Base-by-base conservation (phyloP, 2,888 invertebrate genomes). In the Leucophenga montana region DNA sequence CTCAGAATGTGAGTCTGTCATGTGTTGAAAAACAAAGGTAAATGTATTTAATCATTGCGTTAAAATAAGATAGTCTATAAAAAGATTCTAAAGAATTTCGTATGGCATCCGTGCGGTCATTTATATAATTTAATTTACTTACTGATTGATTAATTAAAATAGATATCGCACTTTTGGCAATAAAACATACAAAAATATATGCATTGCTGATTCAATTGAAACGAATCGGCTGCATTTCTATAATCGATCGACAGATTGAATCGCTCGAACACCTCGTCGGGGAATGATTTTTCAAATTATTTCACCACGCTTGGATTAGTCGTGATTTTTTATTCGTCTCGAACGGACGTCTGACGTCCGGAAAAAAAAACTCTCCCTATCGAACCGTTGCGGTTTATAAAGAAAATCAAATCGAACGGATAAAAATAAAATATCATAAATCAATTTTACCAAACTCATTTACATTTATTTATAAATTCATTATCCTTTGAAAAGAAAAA, bases 291-390 rank as follows among this genome's bases (percentile, higher is more conserved):
- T 78, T 82, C 76, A 75, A 77, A 77, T 70, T 73, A 64, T 75
- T 76, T 78, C 73, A 77, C 73, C 72, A 75, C 75, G 77, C 82
- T 81, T 80, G 76, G 82, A 82, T 85, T 86, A 89, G 89, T 89
- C 87, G 86, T 85, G 86, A 85, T 84, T 87, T 78, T 85, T 86
- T 87, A 85, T 86, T 88, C 85, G 84, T 81, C 85, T 83, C 87
- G 88, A 86, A 84, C 88, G 87, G 88, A 86, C 87, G 87, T 83
- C 78, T 85, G 76, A 81, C 85, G 83, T 79, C 78, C 81, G 71
- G 69, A 77, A 81, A 75, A 76, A 73, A 66, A 75, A 76, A 73
- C 64, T 73, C 64, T 78, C 72, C 80, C 77, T 77, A 82, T 80
- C 85, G 86, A 84, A 82, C 78, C 79, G 82, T 80, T 78, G 70